Evolutionary conservation across 2,888 invertebrate species (phyloP), one percentile per base, ranked within the genome.

Genomic region (Lamproptera curius): DNA sequence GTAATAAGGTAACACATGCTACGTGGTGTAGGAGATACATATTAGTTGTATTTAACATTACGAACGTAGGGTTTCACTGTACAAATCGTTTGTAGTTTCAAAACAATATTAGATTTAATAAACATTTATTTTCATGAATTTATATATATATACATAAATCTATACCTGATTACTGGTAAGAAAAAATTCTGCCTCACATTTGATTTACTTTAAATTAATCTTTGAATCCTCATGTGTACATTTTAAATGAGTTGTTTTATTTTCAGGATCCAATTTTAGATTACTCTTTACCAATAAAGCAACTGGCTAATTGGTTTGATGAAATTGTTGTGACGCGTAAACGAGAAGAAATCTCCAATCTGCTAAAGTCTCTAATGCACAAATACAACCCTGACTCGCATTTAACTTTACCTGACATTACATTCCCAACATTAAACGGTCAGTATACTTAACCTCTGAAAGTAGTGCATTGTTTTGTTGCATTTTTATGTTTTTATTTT

Each of bases 241-340:
- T 15, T n/a, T 10, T 17, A 16, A 26, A 35, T 8, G 3, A 38
- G 16, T 15, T 26, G 46, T 50, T 37, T 60, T 23, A 59, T 51
- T 89, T 90, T 50, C 81, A 95, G 94, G 91, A 92, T 67, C 97
- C 97, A 0, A 91, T 97, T 46, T 88, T 89, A 58, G 94, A 96
- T 76, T 97, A 94, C 67, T 83, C 90, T 42, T 83, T 95, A 58
- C 97, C 97, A 16, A 95, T 97, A 60, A 93, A 93, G 72, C 91
- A 93, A 53, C 80, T 97, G 52, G 89, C 91, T 44, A 91, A 91
- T 66, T 98, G 97, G 98, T 98, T 98, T 73, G 92, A 94, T 54
- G 93, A 94, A 66, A 92, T 95, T 51, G 88, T 92, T 2, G 95
- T 97, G 0, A 94, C 93, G 1, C 90, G 92, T 46, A 98, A 98